Evolutionary conservation across 2,797 vertebrate species (phyloP), one percentile per base, ranked within the genome.

Genomic region (Mormyrus proboscirostris): DNA sequence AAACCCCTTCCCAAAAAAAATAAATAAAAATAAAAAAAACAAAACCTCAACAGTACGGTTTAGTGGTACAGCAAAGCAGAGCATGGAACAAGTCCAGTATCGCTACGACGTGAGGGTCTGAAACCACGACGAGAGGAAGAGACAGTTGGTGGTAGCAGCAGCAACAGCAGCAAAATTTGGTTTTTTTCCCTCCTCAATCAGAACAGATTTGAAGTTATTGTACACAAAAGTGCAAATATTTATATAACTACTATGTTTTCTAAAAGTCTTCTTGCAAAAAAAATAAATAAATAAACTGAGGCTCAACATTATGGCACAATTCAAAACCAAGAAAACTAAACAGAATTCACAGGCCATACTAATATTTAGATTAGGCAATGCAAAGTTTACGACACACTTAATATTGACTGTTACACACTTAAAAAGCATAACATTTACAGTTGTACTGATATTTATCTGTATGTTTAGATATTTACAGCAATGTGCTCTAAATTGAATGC

Each of bases 361-460:
- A 95, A 93, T 95, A 91, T 90, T 93, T 95, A 93, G 95, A 93
- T 94, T 93, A 95, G 92, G 95, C 93, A 93, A 95, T 95, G 95
- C 94, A 96, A 95, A 95, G 93, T 91, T 95, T 95, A 96, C 95
- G 90, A 95, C 91, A 95, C 91, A 94, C 94, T 90, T 94, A 94
- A 95, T 95, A 94, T 94, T 93, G 93, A 92, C 94, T 93, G 95
- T 91, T 69, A 94, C 93, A 96, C 95, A 94, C 93, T 95, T 95
- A 94, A 92, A 96, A 96, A 96, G 95, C 95, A 94, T 93, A 94
- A 96, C 95, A 96, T 95, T 94, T 95, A 95, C 93, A 93, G 92
- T 90, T 92, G 90, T 93, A 93, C 93, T 90, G 94, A 91, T 86
- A 92, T 94, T 94, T 93, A 93, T 92, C 92, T 92, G 94, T 73